Evolutionary conservation across 1,140 invertebrate genomes (phyloP).

Genomic region (Stegodyphus dumicola): DNA sequence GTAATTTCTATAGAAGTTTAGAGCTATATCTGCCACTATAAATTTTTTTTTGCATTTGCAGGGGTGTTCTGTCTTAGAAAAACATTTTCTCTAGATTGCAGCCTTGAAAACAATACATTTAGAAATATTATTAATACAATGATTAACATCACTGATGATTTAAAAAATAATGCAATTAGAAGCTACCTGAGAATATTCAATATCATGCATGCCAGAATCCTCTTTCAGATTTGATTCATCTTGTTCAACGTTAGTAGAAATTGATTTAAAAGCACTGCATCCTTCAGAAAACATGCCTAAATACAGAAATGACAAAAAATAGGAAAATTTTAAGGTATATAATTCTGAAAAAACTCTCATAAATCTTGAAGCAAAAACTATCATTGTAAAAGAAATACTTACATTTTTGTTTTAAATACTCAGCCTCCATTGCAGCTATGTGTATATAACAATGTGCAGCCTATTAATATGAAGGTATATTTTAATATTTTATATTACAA

Average conservation of each 20-base stretch:
- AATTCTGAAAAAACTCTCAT: not conserved
- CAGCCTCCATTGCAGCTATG: slow-evolving; percentile 90
- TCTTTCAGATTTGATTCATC: slow-evolving; percentile 86
- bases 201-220: slow-evolving; percentile 85
- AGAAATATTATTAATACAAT: too few relatives aligned
- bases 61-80: too few relatives aligned
- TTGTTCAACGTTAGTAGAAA: slow-evolving; percentile 87
- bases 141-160: too few relatives aligned
- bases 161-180: not conserved
- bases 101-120: too few relatives aligned
- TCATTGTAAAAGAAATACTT: slow-evolving; percentile 66
- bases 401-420: slow-evolving; percentile 86
- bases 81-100: too few relatives aligned
- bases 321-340: not conserved
- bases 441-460: slow-evolving; percentile 90
- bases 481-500: too few relatives aligned
- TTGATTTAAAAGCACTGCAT: slow-evolving; percentile 81
- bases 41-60: too few relatives aligned
- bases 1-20: too few relatives aligned
- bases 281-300: slow-evolving; percentile 76
- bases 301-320: not conserved
- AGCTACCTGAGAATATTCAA: slow-evolving; percentile 82
- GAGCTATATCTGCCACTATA: too few relatives aligned
- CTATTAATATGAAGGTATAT: slow-evolving; percentile 67
- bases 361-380: not conserved